A percentile compares a stretch with the other conserved stretches of the same genome.
These are phyloP conservation scores for Lucifuga dentata DNA, from an alignment of 2,113 vertebrate genomes.

Conservation along the genomic window DNA sequence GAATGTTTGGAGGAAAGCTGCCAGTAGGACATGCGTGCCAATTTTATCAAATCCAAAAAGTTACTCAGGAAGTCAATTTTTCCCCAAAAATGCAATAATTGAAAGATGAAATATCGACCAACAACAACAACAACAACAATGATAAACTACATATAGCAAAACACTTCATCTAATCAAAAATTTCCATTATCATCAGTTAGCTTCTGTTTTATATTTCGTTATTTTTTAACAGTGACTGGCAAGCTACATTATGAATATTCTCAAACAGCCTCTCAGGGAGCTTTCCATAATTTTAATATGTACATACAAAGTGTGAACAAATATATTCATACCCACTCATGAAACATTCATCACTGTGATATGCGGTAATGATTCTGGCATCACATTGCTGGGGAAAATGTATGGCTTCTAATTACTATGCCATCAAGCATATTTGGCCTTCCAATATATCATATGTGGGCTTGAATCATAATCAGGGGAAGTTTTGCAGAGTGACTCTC, in stretches of 20 bases:
- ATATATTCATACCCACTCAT: constrained; percentile 71
- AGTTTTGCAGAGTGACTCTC: constrained; percentile 8
- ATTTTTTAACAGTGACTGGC: constrained; percentile 1
- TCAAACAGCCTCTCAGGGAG: constrained; percentile 37
- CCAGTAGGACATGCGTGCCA: constrained; percentile 13
- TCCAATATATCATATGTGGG: constrained; percentile 56
- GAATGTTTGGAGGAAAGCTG: constrained; percentile 7
- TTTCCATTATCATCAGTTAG: not conserved
- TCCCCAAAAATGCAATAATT: not conserved
- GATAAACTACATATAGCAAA: not conserved
- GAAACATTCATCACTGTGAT: constrained; percentile 71
- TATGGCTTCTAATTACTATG: constrained; percentile 70
- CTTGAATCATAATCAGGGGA: constrained; percentile 55
- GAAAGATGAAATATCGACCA: not conserved
- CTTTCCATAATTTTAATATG: constrained; percentile 59
- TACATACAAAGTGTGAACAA: constrained; percentile 68
- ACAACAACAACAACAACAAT: not conserved
- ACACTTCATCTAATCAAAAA: not conserved
- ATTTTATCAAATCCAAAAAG: constrained; percentile 10
- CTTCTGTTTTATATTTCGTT: not conserved
- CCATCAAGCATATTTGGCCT: constrained; percentile 65
- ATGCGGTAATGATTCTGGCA: constrained; percentile 59
- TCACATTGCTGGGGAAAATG: constrained; percentile 59
- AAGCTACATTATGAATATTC: constrained; percentile 26
- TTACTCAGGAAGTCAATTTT: not conserved